These are phyloP conservation scores for Chelonoidis abingdonii DNA, from an alignment of 2,113 vertebrate species.

Conservation along the genomic window DNA sequence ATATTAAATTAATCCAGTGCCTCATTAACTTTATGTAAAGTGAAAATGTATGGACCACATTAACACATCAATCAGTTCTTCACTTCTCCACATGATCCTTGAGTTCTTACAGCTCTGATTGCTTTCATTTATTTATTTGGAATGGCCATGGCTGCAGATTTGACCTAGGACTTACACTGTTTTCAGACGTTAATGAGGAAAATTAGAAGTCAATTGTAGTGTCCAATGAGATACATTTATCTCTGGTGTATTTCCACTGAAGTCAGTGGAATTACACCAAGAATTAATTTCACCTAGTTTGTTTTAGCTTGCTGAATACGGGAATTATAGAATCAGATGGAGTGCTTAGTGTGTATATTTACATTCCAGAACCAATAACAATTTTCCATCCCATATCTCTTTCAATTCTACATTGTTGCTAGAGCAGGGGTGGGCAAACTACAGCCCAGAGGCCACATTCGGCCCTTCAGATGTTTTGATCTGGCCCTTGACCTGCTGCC, in stretches of 20 bases:
- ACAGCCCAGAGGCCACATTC: too few species aligned
- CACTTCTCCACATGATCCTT: background rate
- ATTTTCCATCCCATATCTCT: background rate
- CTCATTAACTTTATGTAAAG: too few species aligned
- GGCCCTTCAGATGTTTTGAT: too few species aligned
- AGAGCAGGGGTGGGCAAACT: background rate
- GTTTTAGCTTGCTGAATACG: background rate
- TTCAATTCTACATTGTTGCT: background rate
- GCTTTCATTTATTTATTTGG: background rate
- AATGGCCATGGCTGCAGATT: background rate
- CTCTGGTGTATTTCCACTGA: background rate
- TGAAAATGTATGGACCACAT: too few species aligned
- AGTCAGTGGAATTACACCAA: background rate
- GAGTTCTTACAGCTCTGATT: background rate
- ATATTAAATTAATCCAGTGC: background rate
- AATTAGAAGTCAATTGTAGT: background rate
- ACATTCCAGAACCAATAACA: background rate
- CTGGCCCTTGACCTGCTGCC: too few species aligned
- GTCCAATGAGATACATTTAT: background rate
- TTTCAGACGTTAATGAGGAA: background rate
- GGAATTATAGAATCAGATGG: background rate
- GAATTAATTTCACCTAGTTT: background rate
- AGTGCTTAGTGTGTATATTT: background rate
- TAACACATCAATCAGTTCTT: background rate
- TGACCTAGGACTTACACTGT: background rate